Percentiles rank a stretch among this genome's conserved stretches.
phyloP scores from a whole-genome alignment of 2,888 invertebrate genomes.

The Anoplius nigerrimus region DNA sequence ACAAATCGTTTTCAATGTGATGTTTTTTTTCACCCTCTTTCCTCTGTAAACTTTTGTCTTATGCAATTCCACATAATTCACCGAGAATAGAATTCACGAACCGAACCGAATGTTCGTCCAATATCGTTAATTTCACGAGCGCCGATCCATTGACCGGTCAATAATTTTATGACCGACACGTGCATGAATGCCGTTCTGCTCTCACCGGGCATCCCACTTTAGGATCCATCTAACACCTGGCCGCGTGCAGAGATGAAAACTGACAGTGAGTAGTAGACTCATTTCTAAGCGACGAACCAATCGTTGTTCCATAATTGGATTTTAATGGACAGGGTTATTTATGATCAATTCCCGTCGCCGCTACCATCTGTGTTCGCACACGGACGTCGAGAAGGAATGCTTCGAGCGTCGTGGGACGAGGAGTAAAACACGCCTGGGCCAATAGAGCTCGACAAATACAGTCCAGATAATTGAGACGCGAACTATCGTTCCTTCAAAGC shows the following conservation, averaged over 20 bases:
- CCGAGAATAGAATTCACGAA: too few relatives aligned
- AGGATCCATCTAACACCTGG: constrained; percentile 30
- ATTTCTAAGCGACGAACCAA: constrained; percentile 3
- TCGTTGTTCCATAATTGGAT: constrained; percentile 17
- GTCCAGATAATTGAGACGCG: too few relatives aligned
- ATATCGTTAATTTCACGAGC: neutral
- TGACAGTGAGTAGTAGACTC: neutral
- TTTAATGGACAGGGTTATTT: constrained; percentile 2
- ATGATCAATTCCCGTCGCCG: neutral
- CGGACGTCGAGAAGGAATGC: too few relatives aligned
- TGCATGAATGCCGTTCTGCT: constrained; percentile 18
- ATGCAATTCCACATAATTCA: too few relatives aligned
- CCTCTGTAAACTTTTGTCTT: too few relatives aligned
- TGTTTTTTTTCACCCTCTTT: too few relatives aligned
- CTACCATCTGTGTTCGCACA: neutral
- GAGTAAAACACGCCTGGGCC: too few relatives aligned
- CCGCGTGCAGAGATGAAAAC: constrained; percentile 6
- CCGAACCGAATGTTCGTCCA: too few relatives aligned
- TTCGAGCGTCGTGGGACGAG: too few relatives aligned
- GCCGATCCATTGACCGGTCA: constrained; percentile 2
- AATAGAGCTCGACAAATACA: too few relatives aligned
- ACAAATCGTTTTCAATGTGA: too few relatives aligned
- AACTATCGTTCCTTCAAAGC: too few relatives aligned
- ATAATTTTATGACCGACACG: constrained; percentile 26
- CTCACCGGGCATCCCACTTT: constrained; percentile 23